A percentile compares a stretch with the other conserved stretches of the same genome.
Conservation (phyloP, 2,113 vertebrate genomes). For the Microtus oregoni region DNA sequence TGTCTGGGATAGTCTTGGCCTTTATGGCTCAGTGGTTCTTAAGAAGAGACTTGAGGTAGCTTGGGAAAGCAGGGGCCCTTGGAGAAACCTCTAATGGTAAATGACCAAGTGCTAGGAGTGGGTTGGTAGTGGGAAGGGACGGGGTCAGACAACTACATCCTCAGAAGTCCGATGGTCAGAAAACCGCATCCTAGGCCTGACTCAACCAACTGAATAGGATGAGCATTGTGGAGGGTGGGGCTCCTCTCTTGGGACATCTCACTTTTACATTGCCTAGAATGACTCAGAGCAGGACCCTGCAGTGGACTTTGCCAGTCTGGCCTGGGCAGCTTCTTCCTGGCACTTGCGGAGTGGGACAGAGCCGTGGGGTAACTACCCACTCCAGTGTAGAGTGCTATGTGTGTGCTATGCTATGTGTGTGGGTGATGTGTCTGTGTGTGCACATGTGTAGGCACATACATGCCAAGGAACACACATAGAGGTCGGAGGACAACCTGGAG, state of each 20-base stretch:
- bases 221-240: not conserved
- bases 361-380: rapidly evolving
- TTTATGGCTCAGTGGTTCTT: not conserved
- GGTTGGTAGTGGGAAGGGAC: not conserved
- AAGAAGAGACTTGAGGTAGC: not conserved
- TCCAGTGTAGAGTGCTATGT: not conserved
- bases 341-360: not conserved
- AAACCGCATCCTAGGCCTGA: not conserved
- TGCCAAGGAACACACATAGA: not conserved
- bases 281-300: not conserved
- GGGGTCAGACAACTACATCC: not conserved
- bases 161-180: not conserved
- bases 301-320: not conserved
- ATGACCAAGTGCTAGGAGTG: not conserved
- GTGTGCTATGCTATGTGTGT: not conserved
- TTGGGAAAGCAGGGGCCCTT: not conserved
- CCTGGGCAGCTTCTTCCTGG: not conserved
- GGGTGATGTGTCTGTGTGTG: not conserved
- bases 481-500: not conserved
- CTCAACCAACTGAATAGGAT: not conserved
- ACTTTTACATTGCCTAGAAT: not conserved
- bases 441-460: not conserved
- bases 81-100: not conserved
- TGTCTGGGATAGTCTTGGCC: not conserved
- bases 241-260: not conserved